These are phyloP conservation scores for Lepidonotus clava DNA, from an alignment of 2,888 invertebrate genomes.

Conservation along the genomic window DNA sequence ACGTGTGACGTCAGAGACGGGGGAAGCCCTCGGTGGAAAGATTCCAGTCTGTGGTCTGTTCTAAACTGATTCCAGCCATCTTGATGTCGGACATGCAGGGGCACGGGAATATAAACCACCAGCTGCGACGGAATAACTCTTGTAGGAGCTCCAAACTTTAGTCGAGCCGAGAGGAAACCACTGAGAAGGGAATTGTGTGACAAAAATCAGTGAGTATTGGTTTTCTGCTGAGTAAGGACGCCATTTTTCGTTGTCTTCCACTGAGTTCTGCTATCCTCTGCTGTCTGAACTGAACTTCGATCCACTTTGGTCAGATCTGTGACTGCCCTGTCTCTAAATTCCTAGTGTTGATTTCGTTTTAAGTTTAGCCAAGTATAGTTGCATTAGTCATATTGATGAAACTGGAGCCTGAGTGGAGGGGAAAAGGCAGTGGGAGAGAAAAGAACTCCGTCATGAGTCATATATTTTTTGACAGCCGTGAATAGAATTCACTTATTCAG, in stretches of 20 bases:
- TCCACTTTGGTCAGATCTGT: not conserved
- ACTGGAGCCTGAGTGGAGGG: too few relatives aligned
- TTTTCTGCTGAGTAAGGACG: too few relatives aligned
- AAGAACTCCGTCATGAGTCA: too few relatives aligned
- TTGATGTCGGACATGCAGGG: constrained; percentile 24
- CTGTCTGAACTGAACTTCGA: not conserved
- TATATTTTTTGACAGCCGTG: too few relatives aligned
- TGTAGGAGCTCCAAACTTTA: not conserved
- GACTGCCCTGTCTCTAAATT: not conserved
- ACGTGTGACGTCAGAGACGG: not conserved
- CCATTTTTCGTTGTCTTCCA: not conserved
- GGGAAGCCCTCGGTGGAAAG: not conserved
- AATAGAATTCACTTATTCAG: too few relatives aligned
- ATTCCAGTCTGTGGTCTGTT: not conserved
- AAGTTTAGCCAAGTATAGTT: too few relatives aligned
- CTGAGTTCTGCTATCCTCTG: too few relatives aligned
- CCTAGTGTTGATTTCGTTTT: too few relatives aligned
- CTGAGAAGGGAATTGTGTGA: not conserved
- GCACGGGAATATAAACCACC: not conserved
- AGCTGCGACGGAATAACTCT: not conserved
- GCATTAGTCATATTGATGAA: too few relatives aligned
- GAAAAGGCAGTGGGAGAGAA: too few relatives aligned
- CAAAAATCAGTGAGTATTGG: not conserved
- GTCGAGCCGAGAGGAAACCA: not conserved
- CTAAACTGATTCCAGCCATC: constrained; percentile 27